phyloP scores from a whole-genome alignment of 2,113 vertebrate species.

The Ranitomeya imitator region DNA sequence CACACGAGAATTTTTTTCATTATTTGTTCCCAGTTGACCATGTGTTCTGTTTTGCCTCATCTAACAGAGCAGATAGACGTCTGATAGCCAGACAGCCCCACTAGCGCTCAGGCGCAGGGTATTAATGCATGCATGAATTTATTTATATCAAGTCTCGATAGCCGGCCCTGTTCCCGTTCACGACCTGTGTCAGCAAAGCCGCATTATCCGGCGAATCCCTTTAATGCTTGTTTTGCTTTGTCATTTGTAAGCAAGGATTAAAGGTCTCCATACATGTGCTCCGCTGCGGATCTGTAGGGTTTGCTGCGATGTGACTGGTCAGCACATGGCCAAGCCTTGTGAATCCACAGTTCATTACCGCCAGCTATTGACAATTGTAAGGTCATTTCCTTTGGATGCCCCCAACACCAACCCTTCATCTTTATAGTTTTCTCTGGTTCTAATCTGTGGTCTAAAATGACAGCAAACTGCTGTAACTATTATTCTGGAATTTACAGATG shows the following conservation, averaged over 20 bases:
- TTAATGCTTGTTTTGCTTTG: constrained; percentile 13
- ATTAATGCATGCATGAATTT: neutral
- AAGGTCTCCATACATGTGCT: neutral
- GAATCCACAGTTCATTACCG: neutral
- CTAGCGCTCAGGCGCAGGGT: no score
- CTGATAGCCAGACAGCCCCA: no score
- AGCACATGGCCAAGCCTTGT: constrained; percentile 7
- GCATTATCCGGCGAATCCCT: neutral
- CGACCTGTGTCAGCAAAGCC: neutral
- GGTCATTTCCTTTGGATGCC: neutral
- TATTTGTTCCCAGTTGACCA: neutral
- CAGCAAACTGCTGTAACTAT: neutral
- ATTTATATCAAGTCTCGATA: neutral
- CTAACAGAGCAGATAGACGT: no score
- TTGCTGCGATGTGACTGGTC: neutral
- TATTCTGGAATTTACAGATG: neutral
- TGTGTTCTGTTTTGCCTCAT: neutral
- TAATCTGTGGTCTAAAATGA: neutral
- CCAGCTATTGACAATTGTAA: neutral
- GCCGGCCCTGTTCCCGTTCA: neutral
- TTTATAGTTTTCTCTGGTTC: neutral
- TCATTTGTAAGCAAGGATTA: constrained; percentile 24
- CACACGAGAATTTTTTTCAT: neutral
- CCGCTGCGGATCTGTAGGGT: neutral
- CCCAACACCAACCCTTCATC: neutral